phyloP scores from a whole-genome alignment of 53 echinoderm and acorn worm genomes.

The Echinarachnius parma region DNA sequence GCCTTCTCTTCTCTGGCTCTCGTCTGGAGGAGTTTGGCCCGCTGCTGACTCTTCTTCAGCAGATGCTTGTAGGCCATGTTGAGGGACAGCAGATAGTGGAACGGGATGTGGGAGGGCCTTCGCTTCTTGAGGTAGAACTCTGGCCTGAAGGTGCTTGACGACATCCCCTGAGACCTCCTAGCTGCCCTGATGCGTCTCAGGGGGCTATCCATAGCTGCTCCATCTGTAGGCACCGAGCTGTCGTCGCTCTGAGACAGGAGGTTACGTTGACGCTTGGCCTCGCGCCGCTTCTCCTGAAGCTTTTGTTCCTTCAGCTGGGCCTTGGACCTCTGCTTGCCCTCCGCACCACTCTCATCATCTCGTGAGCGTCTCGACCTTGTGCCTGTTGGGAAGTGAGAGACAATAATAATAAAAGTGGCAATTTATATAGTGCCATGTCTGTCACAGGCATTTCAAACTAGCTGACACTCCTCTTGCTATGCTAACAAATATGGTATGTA shows the following conservation, averaged over 20 bases:
- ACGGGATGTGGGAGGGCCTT: conserved; percentile 2
- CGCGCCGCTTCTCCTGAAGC: conserved; percentile 34
- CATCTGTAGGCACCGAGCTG: background rate
- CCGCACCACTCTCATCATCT: background rate
- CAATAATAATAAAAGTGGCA: no score
- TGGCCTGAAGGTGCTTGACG: conserved; percentile 13
- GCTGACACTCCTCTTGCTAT: no score
- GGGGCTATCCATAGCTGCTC: background rate
- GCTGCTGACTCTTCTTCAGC: conserved; percentile 47
- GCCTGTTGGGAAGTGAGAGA: no score
- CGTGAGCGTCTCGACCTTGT: background rate
- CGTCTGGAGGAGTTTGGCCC: conserved; percentile 1
- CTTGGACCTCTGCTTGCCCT: conserved; percentile 12
- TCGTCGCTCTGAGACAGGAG: conserved; percentile 28
- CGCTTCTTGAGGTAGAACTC: conserved; percentile 14
- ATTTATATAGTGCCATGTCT: no score
- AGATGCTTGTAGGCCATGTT: conserved; percentile 11
- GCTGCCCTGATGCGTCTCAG: background rate
- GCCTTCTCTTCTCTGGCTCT: conserved; percentile 12
- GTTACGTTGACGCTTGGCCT: conserved; percentile 34
- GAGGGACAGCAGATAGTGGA: conserved; percentile 27
- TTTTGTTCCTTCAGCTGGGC: conserved; percentile 51
- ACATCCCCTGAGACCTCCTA: background rate
- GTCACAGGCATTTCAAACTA: no score
- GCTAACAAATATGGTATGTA: no score